Evolutionary conservation across 1,140 invertebrate species (phyloP), one percentile per base, ranked within the genome.

Genomic region (Procambarus virginalis): DNA sequence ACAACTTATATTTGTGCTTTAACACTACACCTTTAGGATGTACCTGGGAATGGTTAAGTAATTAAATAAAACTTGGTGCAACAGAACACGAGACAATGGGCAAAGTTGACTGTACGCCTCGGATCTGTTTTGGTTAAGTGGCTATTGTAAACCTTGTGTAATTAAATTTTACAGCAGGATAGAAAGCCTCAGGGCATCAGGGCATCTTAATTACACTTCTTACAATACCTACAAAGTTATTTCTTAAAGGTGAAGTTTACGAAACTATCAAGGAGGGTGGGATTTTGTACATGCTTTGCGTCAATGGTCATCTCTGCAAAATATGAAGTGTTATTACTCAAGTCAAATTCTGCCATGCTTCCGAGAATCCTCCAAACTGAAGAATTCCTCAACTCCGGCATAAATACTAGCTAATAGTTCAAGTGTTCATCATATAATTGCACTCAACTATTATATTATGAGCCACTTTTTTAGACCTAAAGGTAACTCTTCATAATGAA

Each of bases 261-360:
- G 73, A 89, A 78, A 68, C 80, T 89, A 84, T 83, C 55, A 77
- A 84, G 75, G 88, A 84, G 82, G 88, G 76, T 84, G 80, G 86
- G 88, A 89, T 83, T 89, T 89, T 89, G 88, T 89, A 89, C 88
- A 89, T 89, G 81, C 82, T 78, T 87, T 89, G 80, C 55, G 88
- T 77, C 88, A 73, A 78, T 84, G 76, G 76, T 89, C 64, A 79
- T 77, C 64, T 79, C 84, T 89, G 87, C 88, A 89, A 83, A 89
- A 48, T 88, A 82, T 82, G 60, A 78, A 84, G 88, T 79, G 60
- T 55, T 84, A 75, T 84, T 81, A 83, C 55, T 83, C 45, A 49
- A 84, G 73, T 84, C 82, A 84, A 51, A 89, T 82, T 80, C 75
- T 89, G 55, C 70, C 55, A 83, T 89, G 68, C 87, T 48, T 46